Evolutionary conservation across 2,797 vertebrate species (phyloP).

Genomic region (Masticophis lateralis): DNA sequence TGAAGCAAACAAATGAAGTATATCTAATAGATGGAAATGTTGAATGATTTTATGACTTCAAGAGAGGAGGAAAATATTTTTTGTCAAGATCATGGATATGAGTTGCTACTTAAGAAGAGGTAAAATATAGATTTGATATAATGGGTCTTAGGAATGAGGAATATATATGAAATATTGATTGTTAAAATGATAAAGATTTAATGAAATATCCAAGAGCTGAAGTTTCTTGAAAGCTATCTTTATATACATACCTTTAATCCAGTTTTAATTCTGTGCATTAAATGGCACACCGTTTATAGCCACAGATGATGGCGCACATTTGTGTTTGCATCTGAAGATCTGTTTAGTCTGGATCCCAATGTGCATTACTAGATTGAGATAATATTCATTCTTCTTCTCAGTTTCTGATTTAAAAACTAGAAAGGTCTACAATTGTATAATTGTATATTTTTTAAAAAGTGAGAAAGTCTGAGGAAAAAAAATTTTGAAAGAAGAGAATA

Average conservation of each 20-base stretch:
- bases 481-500: constrained; percentile 49
- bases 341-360: neutral
- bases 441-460: too few species aligned
- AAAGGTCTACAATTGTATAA: neutral
- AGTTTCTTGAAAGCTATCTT: neutral
- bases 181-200: too few species aligned
- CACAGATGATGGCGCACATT: neutral
- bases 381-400: neutral
- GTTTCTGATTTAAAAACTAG: neutral
- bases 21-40: too few species aligned
- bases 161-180: too few species aligned
- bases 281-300: neutral
- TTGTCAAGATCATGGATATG: too few species aligned
- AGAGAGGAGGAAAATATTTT: too few species aligned
- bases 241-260: neutral
- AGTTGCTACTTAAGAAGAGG: too few species aligned
- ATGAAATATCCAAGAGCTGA: neutral
- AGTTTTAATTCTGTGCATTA: neutral
- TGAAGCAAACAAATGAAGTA: too few species aligned
- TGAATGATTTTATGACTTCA: too few species aligned
- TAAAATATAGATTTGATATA: too few species aligned
- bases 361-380: neutral
- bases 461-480: constrained; percentile 15
- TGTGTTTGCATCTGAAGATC: neutral
- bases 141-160: too few species aligned